Evolutionary conservation across 2,113 vertebrate genomes (phyloP).

Genomic region (Anarhynchus alexandrinus): DNA sequence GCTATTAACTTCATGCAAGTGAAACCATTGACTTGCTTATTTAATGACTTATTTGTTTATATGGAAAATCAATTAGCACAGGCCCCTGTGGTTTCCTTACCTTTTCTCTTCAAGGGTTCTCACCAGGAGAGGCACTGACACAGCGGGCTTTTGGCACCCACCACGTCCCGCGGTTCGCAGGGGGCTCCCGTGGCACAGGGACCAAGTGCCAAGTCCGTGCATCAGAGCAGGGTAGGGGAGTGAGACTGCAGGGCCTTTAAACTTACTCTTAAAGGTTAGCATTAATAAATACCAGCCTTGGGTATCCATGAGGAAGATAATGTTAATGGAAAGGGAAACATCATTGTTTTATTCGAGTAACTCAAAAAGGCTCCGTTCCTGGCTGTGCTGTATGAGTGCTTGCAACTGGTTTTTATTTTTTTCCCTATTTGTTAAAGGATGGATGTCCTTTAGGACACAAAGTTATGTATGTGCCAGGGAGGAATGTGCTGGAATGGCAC

Average conservation of each 20-base stretch:
- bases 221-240: neutral
- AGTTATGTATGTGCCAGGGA: accelerated
- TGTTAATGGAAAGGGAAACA: neutral
- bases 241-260: neutral
- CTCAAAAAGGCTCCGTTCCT: neutral
- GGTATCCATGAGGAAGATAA: neutral
- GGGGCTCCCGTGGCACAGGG: neutral
- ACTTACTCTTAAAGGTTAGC: neutral
- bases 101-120: slow-evolving; percentile 58
- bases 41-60: slow-evolving; percentile 72
- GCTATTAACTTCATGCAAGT: slow-evolving; percentile 53
- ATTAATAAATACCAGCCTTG: neutral
- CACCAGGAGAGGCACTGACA: slow-evolving; percentile 22
- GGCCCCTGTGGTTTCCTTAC: slow-evolving; percentile 58
- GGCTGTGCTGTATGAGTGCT: neutral
- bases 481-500: neutral
- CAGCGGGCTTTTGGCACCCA: slow-evolving; percentile 14
- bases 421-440: neutral
- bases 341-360: neutral
- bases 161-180: neutral
- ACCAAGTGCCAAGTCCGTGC: neutral
- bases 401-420: neutral
- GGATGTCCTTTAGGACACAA: neutral
- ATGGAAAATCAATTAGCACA: slow-evolving; percentile 69
- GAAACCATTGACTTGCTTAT: slow-evolving; percentile 61